Evolutionary conservation across 2,113 vertebrate species (phyloP).

Genomic region (Spizaetus ornatus): DNA sequence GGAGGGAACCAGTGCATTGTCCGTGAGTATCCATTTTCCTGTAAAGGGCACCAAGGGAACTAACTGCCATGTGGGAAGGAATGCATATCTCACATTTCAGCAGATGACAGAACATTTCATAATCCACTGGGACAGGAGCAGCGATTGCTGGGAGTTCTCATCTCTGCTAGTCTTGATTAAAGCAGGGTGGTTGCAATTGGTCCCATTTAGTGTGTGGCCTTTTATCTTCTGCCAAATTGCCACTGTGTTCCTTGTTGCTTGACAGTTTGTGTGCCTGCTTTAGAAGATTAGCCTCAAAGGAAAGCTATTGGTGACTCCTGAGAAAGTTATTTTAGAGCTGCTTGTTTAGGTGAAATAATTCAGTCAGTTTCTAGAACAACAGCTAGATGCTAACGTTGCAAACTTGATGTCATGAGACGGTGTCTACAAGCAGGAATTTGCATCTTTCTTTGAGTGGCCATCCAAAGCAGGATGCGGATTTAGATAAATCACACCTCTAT

Average conservation of each 20-base stretch:
- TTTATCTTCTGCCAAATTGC: neutral
- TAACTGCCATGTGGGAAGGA: neutral
- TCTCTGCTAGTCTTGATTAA: neutral
- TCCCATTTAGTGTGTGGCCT: neutral
- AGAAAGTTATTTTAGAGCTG: neutral
- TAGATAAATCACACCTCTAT: neutral
- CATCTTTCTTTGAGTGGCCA: neutral
- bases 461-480: neutral
- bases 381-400: neutral
- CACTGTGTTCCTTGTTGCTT: neutral
- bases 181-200: neutral
- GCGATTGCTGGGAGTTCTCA: neutral
- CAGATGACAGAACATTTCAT: neutral
- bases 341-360: neutral
- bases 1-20: conserved; percentile 98
- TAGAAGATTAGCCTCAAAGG: neutral
- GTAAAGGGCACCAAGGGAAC: neutral
- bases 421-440: neutral
- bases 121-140: neutral
- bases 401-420: neutral
- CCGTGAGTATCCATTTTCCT: conserved; percentile 82
- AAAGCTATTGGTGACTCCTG: neutral
- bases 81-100: neutral
- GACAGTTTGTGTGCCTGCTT: neutral
- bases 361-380: neutral